phyloP scores from a whole-genome alignment of 2,888 invertebrate genomes.

The Diadegma fenestrale region DNA sequence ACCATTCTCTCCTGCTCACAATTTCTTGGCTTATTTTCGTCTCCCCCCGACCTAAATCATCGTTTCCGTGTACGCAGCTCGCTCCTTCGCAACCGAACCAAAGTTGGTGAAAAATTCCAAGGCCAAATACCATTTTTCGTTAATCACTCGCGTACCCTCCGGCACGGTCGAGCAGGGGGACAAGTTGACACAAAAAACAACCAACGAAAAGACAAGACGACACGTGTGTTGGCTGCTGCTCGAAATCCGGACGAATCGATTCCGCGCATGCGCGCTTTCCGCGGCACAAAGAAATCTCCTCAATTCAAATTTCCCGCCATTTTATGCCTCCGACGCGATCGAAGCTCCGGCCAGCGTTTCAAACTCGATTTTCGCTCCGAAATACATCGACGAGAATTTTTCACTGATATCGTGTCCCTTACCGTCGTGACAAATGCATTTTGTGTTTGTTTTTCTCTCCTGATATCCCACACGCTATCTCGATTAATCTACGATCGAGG shows the following conservation, averaged over 20 bases:
- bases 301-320: slow-evolving; percentile 49
- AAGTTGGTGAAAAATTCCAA: neutral
- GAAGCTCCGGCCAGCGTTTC: neutral
- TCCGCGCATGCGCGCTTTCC: slow-evolving; percentile 40
- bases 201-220: slow-evolving; percentile 2
- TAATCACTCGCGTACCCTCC: neutral
- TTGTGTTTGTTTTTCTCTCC: slow-evolving; percentile 4
- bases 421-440: neutral
- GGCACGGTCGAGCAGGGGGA: neutral
- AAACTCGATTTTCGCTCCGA: neutral
- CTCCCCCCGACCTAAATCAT: neutral
- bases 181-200: neutral
- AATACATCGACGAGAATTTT: neutral
- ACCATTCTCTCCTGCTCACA: neutral
- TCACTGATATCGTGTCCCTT: neutral
- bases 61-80: neutral
- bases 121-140: neutral
- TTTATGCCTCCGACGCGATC: neutral
- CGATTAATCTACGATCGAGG: neutral
- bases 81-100: neutral
- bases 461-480: neutral
- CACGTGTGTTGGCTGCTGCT: slow-evolving; percentile 61
- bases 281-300: neutral
- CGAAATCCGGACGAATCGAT: slow-evolving; percentile 43
- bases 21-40: neutral